Percentiles rank a stretch among this genome's conserved stretches.
These are phyloP conservation scores for Tamias sibiricus DNA, from an alignment of 2,113 vertebrate genomes.

Conservation along the genomic window DNA sequence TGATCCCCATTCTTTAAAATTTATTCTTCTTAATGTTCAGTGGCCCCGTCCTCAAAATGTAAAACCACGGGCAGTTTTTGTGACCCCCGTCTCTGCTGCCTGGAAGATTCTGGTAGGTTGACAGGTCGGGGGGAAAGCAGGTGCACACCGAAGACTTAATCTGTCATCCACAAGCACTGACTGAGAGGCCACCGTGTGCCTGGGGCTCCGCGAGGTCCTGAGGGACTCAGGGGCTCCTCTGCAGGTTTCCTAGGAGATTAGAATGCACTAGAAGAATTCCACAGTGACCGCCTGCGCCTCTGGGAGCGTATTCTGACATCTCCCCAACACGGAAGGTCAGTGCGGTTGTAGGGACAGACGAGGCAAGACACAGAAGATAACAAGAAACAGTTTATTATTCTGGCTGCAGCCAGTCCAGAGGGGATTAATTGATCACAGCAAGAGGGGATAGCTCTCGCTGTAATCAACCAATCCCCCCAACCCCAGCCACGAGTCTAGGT, in stretches of 20 bases:
- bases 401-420: no score
- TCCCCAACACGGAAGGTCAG: neutral
- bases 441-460: no score
- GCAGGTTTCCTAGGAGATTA: neutral
- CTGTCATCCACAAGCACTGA: fast-evolving
- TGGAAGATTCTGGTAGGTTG: neutral
- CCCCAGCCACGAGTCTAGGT: no score
- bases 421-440: no score
- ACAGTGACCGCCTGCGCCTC: no score
- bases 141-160: neutral
- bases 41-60: neutral
- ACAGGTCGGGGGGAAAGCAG: neutral
- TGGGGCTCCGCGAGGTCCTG: fast-evolving
- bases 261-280: neutral
- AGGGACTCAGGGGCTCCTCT: neutral
- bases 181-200: fast-evolving
- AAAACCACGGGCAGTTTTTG: neutral
- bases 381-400: no score
- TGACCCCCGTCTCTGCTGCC: fast-evolving
- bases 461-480: no score
- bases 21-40: neutral
- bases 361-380: no score
- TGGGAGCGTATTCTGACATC: neutral
- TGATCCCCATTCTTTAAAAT: neutral
- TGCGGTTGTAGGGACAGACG: no score